Evolutionary conservation across 1,140 invertebrate species (phyloP), one percentile per base, ranked within the genome.

Genomic region (Zaprionus taronus): DNA sequence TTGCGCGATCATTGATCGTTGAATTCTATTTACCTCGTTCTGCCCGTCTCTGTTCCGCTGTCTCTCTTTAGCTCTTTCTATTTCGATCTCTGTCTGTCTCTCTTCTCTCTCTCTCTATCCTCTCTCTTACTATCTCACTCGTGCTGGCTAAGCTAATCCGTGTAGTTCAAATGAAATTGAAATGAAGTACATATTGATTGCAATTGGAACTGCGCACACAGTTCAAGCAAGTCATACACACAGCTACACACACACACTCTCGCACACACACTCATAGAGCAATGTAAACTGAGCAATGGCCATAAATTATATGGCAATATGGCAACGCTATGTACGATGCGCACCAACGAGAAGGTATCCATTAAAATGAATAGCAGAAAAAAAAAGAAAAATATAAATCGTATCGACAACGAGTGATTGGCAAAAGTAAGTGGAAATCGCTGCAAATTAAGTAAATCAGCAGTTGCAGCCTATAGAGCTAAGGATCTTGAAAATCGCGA

Each of bases 91-190:
- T 7, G 2, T 7, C 6, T 44, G 0, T 17, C 41, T 44, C n/a
- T 44, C 41, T 44, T 7, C n/a, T 7, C 15, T n/a, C n/a, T 41
- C n/a, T 0, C n/a, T 17, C n/a, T 47, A 2, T 44, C 6, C 26
- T 28, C 26, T 17, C 41, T 17, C 7, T 4, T 7, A n/a, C 41
- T 17, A 20, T 47, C 7, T 17, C 0, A n/a, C 20, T 47, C n/a
- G 26, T 14, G 44, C 20, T 47, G 24, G n/a, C 17, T 38, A 17
- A 47, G 41, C 41, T 47, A 17, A 47, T 47, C 41, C 41, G 41
- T n/a, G n/a, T 47, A 47, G n/a, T 47, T 47, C 41, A 47, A 47
- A 47, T 47, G 41, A 47, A 47, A 47, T 47, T 47, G 41, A 47
- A 47, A 47, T 17, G 15, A 47, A 47, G 41, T 47, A 47, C 41